Evolutionary conservation across 2,888 invertebrate genomes (phyloP).

Genomic region (Drosophila leonis): DNA sequence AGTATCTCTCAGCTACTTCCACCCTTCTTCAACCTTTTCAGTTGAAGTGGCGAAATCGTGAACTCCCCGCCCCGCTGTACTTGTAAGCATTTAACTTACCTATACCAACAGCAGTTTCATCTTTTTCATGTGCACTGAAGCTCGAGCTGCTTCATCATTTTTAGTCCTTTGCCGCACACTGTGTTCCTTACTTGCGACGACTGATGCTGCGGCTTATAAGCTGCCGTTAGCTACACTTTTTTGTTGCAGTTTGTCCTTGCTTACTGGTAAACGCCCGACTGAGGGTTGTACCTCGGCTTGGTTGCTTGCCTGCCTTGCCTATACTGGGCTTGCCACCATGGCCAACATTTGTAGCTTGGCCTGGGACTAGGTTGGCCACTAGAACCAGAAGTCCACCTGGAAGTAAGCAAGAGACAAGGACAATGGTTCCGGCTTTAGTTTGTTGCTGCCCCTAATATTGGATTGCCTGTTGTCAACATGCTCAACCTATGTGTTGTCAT

Average conservation of each 20-base stretch:
- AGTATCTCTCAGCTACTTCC: constrained; percentile 38
- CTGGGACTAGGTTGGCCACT: constrained; percentile 4
- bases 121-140: constrained; percentile 71
- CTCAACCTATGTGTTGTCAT: constrained; percentile 49
- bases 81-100: constrained; percentile 58
- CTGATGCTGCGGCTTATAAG: constrained; percentile 65
- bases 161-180: constrained; percentile 57
- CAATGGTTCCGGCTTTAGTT: constrained; percentile 38
- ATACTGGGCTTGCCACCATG: constrained; percentile 32
- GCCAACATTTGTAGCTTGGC: constrained; percentile 27
- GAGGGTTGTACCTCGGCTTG: constrained; percentile 38
- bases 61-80: constrained; percentile 40
- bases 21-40: constrained; percentile 40
- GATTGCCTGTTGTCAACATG: constrained; percentile 58
- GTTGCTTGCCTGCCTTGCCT: constrained; percentile 13
- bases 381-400: background rate
- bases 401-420: background rate
- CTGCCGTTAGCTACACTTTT: constrained; percentile 43
- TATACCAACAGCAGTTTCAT: constrained; percentile 64
- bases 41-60: constrained; percentile 58
- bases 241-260: constrained; percentile 54
- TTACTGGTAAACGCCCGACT: constrained; percentile 58
- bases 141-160: constrained; percentile 70
- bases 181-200: constrained; percentile 30
- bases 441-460: constrained; percentile 53